These are phyloP conservation scores for Probosciger aterrimus DNA, from an alignment of 2,113 vertebrate species.

Conservation along the genomic window DNA sequence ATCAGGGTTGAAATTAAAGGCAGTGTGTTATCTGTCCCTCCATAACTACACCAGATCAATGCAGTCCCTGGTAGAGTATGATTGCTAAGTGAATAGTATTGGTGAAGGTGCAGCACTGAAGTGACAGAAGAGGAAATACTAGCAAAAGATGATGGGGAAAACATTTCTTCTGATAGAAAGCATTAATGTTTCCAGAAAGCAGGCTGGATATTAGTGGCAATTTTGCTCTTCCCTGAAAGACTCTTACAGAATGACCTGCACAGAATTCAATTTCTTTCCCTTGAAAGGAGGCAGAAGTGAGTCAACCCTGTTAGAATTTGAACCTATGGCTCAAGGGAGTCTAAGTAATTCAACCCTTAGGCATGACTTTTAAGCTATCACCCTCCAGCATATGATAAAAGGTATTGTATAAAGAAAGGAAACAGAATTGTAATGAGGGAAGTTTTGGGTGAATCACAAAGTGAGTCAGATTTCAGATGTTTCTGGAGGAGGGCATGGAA, in stretches of 20 bases:
- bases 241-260: constrained; percentile 14
- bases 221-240: constrained; percentile 40
- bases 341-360: constrained; percentile 65
- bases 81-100: background rate
- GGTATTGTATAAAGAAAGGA: constrained; percentile 26
- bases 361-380: constrained; percentile 46
- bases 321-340: constrained; percentile 54
- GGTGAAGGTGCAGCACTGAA: background rate
- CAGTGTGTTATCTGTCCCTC: background rate
- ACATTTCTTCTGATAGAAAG: background rate
- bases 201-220: constrained; percentile 29
- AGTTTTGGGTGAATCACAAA: constrained; percentile 42
- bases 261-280: constrained; percentile 39
- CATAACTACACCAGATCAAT: background rate
- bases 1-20: background rate
- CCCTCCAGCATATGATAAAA: constrained; percentile 39
- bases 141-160: background rate
- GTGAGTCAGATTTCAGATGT: background rate
- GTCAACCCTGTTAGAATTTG: constrained; percentile 46
- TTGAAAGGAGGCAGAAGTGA: constrained; percentile 51
- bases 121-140: background rate
- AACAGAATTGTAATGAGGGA: constrained; percentile 42
- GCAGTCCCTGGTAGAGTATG: background rate
- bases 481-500: background rate
- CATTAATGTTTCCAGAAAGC: constrained; percentile 30